Percentiles rank a stretch among this genome's conserved stretches.
These are phyloP conservation scores for Drosophila eugracilis DNA, from an alignment of 1,140 invertebrate genomes.

Conservation along the genomic window DNA sequence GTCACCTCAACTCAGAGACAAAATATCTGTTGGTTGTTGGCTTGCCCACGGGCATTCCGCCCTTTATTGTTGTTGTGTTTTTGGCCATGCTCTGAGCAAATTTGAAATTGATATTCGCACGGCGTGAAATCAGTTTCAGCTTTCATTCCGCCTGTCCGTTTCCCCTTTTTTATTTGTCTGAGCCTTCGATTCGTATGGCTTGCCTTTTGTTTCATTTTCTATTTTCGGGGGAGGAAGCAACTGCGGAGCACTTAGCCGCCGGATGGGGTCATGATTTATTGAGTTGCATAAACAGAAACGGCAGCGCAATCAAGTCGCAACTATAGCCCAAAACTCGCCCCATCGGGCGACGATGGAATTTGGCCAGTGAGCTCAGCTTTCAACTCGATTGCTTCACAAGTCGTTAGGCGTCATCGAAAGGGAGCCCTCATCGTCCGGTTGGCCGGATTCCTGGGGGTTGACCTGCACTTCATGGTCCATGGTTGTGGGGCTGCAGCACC, in stretches of 20 bases:
- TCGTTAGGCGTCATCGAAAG: slow-evolving; percentile 76
- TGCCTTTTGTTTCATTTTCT: slow-evolving; percentile 67
- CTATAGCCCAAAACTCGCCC: slow-evolving; percentile 48
- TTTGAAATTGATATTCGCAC: slow-evolving; percentile 83
- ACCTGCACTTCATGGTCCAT: slow-evolving; percentile 67
- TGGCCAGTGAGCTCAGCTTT: slow-evolving; percentile 74
- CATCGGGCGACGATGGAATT: slow-evolving; percentile 6
- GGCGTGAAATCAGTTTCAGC: slow-evolving; percentile 77
- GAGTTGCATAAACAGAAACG: slow-evolving; percentile 84
- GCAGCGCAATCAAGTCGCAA: slow-evolving; percentile 82
- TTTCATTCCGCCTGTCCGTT: slow-evolving; percentile 59
- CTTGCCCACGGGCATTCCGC: slow-evolving; percentile 14
- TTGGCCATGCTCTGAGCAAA: slow-evolving; percentile 55
- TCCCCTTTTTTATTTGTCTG: slow-evolving; percentile 35
- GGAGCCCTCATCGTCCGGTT: slow-evolving; percentile 5
- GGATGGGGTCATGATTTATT: slow-evolving; percentile 77
- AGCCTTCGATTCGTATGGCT: slow-evolving; percentile 62
- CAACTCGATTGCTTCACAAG: slow-evolving; percentile 83
- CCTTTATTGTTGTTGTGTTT: slow-evolving; percentile 44
- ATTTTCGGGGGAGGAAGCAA: too few relatives aligned
- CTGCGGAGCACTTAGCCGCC: slow-evolving; percentile 32
- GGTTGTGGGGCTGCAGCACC: slow-evolving; percentile 38
- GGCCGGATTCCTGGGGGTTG: slow-evolving; percentile 32
- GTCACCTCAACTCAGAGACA: slow-evolving; percentile 8
- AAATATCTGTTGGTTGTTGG: slow-evolving; percentile 1